Evolutionary conservation across 2,797 vertebrate species (phyloP).

Genomic region (Coregonus ussuriensis): DNA sequence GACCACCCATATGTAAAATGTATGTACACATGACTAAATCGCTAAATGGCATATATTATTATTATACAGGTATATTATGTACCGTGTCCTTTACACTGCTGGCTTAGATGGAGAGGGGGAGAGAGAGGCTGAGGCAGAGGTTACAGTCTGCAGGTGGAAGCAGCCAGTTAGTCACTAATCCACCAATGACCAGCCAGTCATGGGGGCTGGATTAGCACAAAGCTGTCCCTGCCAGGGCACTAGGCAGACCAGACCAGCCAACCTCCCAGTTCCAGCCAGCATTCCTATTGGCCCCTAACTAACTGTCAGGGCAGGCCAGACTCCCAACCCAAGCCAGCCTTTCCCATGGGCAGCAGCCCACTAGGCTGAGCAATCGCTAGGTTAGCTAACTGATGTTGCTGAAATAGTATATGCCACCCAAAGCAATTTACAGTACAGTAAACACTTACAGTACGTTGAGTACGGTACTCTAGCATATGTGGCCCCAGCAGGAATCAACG

Average conservation of each 20-base stretch:
- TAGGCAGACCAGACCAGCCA: background rate
- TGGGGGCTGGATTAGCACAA: slow-evolving; percentile 17
- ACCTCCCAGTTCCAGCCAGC: background rate
- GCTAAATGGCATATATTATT: too few relatives aligned
- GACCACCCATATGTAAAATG: too few relatives aligned
- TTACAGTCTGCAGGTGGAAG: slow-evolving; percentile 14
- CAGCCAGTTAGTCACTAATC: slow-evolving; percentile 8
- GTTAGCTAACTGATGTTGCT: too few relatives aligned
- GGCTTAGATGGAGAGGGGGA: background rate
- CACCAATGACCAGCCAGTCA: background rate
- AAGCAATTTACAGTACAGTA: background rate
- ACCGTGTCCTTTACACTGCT: slow-evolving; percentile 52
- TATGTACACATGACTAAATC: too few relatives aligned
- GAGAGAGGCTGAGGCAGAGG: background rate
- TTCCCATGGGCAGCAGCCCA: background rate
- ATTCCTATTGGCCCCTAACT: background rate
- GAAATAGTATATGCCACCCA: background rate
- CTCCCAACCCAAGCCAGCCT: background rate
- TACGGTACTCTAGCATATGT: too few relatives aligned
- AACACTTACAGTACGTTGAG: background rate
- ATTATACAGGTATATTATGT: background rate
- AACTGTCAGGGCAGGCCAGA: background rate
- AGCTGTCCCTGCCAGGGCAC: slow-evolving; percentile 1
- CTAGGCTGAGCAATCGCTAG: background rate
- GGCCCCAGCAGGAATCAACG: too few relatives aligned